Percentiles rank a stretch among this genome's conserved stretches.
These are phyloP conservation scores for Mesoclemmys tuberculata DNA, from an alignment of 2,113 vertebrate genomes.

Conservation along the genomic window DNA sequence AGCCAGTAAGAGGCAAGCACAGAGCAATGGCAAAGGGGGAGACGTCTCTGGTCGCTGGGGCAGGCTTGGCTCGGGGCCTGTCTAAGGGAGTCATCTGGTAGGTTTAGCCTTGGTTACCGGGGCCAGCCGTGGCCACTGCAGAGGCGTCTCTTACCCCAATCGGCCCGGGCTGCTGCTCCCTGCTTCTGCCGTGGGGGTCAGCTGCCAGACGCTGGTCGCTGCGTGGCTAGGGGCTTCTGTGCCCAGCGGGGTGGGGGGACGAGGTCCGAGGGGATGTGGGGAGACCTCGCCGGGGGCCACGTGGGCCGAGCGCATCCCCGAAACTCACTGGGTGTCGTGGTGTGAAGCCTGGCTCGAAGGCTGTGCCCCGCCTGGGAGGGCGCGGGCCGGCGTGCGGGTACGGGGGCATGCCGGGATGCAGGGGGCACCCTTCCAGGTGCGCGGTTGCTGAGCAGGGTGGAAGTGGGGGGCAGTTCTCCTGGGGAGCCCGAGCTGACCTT, in stretches of 20 bases:
- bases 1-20: background rate
- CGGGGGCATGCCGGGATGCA: background rate
- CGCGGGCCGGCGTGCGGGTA: background rate
- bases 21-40: background rate
- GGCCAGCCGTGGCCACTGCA: background rate
- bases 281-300: too few species aligned
- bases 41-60: background rate
- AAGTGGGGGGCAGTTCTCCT: background rate
- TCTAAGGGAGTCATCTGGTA: background rate
- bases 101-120: background rate
- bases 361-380: background rate
- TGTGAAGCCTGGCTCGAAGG: background rate
- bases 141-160: background rate
- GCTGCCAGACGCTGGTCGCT: background rate
- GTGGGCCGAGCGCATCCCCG: too few species aligned
- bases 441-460: background rate
- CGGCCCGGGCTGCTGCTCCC: background rate
- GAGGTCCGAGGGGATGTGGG: background rate
- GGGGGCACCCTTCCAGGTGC: background rate
- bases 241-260: background rate
- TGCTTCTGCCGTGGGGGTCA: background rate
- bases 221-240: background rate
- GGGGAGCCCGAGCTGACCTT: background rate
- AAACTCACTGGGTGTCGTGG: too few species aligned
- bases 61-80: background rate